Percentiles rank a stretch among this genome's conserved stretches.
phyloP scores from a whole-genome alignment of 2,888 invertebrate species.

The Tachina fera region DNA sequence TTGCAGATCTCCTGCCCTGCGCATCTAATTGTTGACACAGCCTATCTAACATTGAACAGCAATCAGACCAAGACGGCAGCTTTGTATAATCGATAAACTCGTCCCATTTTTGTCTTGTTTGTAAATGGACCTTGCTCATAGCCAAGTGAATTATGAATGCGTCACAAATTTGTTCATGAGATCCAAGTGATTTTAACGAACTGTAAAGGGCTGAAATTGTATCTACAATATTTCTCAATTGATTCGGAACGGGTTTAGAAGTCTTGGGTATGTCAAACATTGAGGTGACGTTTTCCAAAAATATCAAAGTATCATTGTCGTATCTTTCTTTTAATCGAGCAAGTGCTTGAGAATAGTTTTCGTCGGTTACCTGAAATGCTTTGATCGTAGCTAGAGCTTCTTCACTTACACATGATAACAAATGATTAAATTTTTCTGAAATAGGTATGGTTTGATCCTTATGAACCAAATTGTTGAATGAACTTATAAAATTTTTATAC shows the following conservation, averaged over 20 bases:
- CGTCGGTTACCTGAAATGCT: conserved; percentile 56
- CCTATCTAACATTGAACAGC: conserved; percentile 50
- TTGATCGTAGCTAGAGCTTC: conserved; percentile 9
- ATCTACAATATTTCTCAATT: conserved; percentile 50
- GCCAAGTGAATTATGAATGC: conserved; percentile 53
- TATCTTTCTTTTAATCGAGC: conserved; percentile 43
- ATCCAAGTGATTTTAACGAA: conserved; percentile 52
- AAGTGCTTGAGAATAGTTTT: conserved; percentile 61
- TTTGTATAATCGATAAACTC: conserved; percentile 46
- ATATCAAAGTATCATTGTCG: conserved; percentile 61
- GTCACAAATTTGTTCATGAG: conserved; percentile 42
- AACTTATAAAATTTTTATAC: conserved; percentile 63
- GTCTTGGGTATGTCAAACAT: conserved; percentile 42
- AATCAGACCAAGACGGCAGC: conserved; percentile 44
- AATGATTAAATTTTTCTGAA: conserved; percentile 14
- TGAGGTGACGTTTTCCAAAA: conserved; percentile 47
- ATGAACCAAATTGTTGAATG: conserved; percentile 50
- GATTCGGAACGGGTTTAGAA: conserved; percentile 15
- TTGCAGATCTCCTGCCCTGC: conserved; percentile 1
- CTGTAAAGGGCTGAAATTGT: conserved; percentile 60
- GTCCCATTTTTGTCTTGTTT: conserved; percentile 49
- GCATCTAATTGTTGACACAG: conserved; percentile 43
- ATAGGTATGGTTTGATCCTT: not conserved
- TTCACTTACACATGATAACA: not conserved
- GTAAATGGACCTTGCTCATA: conserved; percentile 40